A percentile compares a stretch with the other conserved stretches of the same genome.
phyloP scores from a whole-genome alignment of 2,797 vertebrate species.

The Schizopygopsis pylzovi region DNA sequence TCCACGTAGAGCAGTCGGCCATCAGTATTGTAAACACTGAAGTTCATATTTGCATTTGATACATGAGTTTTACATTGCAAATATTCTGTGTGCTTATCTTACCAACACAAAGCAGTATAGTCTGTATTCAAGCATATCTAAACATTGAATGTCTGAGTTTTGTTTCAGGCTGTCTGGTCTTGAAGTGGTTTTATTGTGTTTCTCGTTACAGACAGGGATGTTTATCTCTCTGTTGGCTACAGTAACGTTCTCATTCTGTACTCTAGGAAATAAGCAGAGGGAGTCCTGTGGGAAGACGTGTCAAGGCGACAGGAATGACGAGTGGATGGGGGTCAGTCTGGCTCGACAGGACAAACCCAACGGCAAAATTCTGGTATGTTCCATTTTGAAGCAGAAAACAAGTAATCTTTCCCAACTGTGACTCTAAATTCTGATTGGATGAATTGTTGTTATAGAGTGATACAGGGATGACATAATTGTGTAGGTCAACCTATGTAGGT shows the following conservation, averaged over 20 bases:
- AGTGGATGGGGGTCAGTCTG: constrained; percentile 99
- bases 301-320: constrained; percentile 90
- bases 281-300: constrained; percentile 94
- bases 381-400: background rate
- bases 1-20: background rate
- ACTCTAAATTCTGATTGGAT: background rate
- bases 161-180: constrained; percentile 18
- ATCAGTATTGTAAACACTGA: background rate
- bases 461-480: background rate
- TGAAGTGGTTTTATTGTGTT: background rate
- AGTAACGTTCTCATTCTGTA: constrained; percentile 12
- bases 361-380: constrained; percentile 91
- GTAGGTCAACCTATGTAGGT: too few relatives aligned
- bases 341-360: constrained; percentile 87
- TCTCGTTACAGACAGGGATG: background rate
- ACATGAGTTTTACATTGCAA: constrained; percentile 12
- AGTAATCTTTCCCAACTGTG: background rate
- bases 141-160: constrained; percentile 3
- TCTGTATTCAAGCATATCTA: background rate
- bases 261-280: constrained; percentile 86
- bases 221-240: constrained; percentile 14
- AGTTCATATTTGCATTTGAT: constrained; percentile 5
- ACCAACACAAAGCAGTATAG: constrained; percentile 12
- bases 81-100: background rate
- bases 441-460: background rate